Evolutionary conservation across 2,113 vertebrate genomes (phyloP), one percentile per base, ranked within the genome.

Genomic region (Sciurus niger): DNA sequence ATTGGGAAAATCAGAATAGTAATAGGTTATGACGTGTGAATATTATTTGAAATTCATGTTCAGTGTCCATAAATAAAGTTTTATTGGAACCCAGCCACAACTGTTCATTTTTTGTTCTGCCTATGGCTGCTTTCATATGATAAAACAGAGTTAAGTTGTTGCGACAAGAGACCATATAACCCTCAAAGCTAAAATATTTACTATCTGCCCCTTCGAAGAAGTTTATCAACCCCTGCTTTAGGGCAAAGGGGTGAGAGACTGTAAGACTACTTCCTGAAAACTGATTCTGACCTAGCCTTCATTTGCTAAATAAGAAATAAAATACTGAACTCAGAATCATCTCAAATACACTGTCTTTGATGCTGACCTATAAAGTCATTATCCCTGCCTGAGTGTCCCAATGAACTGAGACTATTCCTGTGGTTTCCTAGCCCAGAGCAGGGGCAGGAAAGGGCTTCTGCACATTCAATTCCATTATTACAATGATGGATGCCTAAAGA

Each of bases 311-410:
- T 84, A 77, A 17, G 30, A 92, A 79, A 68, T 48, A 91, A 80
- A 90, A 88, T 8, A 77, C 17, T 76, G 48, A 80, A 58, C 32
- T 77, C 6, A 65, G 60, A 74, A 63, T 74, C 12, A 83, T 68
- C 74, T 73, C 63, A 34, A 18, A 43, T 68, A 55, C 34, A 53
- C 83, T 68, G 87, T 95, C 86, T 93, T 93, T 79, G 55, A 30
- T 58, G 84, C 0, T 79, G 70, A 95, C 84, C n/a, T 78, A 22
- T 65, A 79, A 93, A 51, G 46, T 24, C 70, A n/a, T 51, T 32
- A 28, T 37, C 67, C 74, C 79, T 70, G 17, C 63, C 30, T 63
- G 55, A 48, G 16, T n/a, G 48, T 76, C 48, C 85, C 63, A 28
- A 0, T 53, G 37, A 94, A 53, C 2, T 8, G 67, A 86, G 68